Percentiles rank a stretch among this genome's conserved stretches.
Conservation (phyloP, 2,113 vertebrate species). For the Neotoma lepida region DNA sequence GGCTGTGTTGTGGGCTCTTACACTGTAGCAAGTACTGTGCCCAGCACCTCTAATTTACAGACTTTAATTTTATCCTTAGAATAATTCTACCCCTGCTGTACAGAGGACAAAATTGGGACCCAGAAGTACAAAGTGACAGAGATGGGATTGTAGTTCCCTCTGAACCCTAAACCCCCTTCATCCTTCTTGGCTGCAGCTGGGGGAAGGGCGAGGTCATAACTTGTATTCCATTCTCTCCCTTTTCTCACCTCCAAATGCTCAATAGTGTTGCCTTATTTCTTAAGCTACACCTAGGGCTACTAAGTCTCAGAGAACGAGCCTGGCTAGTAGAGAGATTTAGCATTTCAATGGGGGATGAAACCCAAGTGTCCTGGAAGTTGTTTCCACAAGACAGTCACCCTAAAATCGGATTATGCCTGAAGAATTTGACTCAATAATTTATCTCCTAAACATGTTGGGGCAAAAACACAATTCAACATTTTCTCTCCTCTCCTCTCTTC, state of each 20-base stretch:
- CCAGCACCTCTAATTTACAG: neutral
- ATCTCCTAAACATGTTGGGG: neutral
- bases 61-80: neutral
- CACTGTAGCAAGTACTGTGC: neutral
- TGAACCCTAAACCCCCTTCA: neutral
- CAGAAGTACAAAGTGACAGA: neutral
- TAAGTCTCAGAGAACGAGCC: neutral
- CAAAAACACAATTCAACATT: too few relatives aligned
- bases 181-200: neutral
- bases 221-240: neutral
- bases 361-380: neutral
- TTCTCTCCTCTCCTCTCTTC: neutral
- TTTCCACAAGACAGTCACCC: neutral
- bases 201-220: neutral
- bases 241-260: neutral
- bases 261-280: neutral
- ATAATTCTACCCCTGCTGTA: neutral
- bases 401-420: neutral
- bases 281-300: neutral
- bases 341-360: neutral
- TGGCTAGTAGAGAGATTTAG: neutral
- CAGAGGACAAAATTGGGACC: neutral
- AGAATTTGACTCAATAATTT: neutral
- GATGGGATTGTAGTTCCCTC: neutral
- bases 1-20: fast-evolving